Evolutionary conservation across 2,888 invertebrate species (phyloP).

Genomic region (Alcis repandata): DNA sequence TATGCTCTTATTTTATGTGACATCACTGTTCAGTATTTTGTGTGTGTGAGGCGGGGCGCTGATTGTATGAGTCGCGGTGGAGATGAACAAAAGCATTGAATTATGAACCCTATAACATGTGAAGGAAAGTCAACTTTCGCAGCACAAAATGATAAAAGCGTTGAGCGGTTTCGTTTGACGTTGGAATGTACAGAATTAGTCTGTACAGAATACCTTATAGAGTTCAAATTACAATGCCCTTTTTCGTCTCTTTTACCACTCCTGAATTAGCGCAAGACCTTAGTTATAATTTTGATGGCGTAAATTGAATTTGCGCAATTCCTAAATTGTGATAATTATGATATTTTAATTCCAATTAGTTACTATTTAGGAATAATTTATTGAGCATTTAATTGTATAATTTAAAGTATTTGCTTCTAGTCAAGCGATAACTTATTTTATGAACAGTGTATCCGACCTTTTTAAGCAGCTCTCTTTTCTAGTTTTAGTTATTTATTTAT

Average conservation of each 20-base stretch:
- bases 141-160: neutral
- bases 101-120: neutral
- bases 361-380: constrained; percentile 53
- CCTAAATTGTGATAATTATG: constrained; percentile 83
- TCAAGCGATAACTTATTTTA: constrained; percentile 45
- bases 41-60: constrained; percentile 12
- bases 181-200: neutral
- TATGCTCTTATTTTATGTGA: constrained; percentile 50
- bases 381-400: constrained; percentile 43
- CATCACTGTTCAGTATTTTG: constrained; percentile 69
- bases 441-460: constrained; percentile 25
- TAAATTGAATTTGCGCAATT: constrained; percentile 70
- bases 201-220: no score
- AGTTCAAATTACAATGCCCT: neutral
- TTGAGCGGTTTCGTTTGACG: no score
- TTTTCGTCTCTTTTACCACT: neutral
- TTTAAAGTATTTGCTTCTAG: constrained; percentile 49
- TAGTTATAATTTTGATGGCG: constrained; percentile 56
- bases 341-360: constrained; percentile 72
- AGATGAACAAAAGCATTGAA: neutral
- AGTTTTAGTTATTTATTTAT: constrained; percentile 38
- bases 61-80: neutral
- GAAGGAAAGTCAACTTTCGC: neutral
- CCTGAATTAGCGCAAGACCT: neutral
- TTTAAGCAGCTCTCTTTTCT: constrained; percentile 65